phyloP scores from a whole-genome alignment of 2,797 vertebrate species.

The Enoplosus armatus region DNA sequence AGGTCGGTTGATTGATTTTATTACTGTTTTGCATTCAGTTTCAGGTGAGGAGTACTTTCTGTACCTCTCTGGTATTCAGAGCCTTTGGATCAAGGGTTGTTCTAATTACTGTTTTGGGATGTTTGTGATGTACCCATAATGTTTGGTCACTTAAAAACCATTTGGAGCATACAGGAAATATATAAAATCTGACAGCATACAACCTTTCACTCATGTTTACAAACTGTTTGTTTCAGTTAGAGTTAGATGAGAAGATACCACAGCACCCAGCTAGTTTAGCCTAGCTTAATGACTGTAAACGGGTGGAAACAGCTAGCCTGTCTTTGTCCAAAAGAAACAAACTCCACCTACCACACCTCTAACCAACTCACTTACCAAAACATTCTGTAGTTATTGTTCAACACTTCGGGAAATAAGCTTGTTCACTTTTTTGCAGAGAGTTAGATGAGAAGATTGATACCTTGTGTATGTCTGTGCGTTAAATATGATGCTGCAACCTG shows the following conservation, averaged over 20 bases:
- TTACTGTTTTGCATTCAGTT: slow-evolving; percentile 24
- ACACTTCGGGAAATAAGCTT: background rate
- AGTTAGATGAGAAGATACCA: no score
- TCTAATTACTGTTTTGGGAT: slow-evolving; percentile 5
- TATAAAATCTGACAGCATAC: background rate
- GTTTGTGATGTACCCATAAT: background rate
- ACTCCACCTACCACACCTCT: no score
- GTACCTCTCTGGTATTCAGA: slow-evolving; percentile 10
- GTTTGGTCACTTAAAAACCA: background rate
- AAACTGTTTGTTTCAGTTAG: no score
- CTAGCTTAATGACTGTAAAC: no score
- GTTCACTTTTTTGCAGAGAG: background rate
- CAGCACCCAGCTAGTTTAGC: no score
- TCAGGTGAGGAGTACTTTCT: background rate
- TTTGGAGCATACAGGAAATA: background rate
- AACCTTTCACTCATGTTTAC: no score
- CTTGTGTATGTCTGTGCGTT: no score
- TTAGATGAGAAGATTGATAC: background rate
- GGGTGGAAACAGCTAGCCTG: no score
- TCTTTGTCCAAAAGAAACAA: no score
- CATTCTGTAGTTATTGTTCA: background rate
- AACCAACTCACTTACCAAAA: no score
- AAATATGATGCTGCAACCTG: no score
- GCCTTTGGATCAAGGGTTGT: background rate
- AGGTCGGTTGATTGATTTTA: slow-evolving; percentile 74